These are phyloP conservation scores for Eretmochelys imbricata DNA, from an alignment of 2,113 vertebrate species.

Conservation along the genomic window DNA sequence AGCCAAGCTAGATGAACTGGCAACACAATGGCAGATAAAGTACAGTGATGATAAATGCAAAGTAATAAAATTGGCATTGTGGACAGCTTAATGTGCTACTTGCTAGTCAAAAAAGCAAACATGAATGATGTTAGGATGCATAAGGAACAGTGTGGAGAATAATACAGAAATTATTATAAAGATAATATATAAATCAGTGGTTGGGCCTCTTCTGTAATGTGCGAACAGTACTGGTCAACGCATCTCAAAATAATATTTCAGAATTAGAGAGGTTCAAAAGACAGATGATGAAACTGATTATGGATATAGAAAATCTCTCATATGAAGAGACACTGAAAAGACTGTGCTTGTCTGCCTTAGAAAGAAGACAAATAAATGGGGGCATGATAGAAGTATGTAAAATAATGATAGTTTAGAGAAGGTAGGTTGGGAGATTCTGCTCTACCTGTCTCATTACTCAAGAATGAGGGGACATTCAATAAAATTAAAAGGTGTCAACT, in stretches of 20 bases:
- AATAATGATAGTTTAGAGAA: neutral
- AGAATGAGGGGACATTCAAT: neutral
- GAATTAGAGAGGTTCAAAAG: too few relatives aligned
- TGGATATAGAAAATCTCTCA: neutral
- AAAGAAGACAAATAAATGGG: neutral
- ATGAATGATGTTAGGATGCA: neutral
- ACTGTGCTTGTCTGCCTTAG: too few relatives aligned
- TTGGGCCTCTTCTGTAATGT: neutral
- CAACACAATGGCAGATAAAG: neutral
- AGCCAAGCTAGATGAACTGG: neutral
- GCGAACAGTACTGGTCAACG: neutral
- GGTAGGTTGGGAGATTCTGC: neutral
- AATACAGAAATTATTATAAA: neutral
- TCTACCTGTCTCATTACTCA: neutral
- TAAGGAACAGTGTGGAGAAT: neutral
- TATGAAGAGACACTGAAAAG: neutral
- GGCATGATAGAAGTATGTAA: neutral
- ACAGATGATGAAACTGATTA: too few relatives aligned
- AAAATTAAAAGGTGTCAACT: neutral
- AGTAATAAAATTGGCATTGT: neutral
- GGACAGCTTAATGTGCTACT: neutral
- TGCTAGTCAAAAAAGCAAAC: neutral
- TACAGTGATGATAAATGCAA: neutral
- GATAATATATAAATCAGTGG: neutral
- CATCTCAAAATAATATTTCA: neutral